phyloP scores from a whole-genome alignment of 2,888 invertebrate genomes.

The Tetropium fuscum region DNA sequence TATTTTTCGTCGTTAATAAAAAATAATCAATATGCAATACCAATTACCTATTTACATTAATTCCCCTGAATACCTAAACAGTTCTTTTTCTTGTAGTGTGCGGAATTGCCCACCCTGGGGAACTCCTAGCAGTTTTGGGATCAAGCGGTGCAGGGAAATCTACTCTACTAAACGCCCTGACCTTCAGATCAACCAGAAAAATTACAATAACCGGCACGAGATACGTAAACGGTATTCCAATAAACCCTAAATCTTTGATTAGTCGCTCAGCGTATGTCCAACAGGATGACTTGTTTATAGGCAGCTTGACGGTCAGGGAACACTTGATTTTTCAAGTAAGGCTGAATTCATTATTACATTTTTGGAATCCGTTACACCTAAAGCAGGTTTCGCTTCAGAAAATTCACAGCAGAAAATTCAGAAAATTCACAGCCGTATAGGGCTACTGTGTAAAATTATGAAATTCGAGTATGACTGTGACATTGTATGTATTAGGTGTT shows the following conservation, averaged over 20 bases:
- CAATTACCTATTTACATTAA: too few relatives aligned
- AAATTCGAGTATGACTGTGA: too few relatives aligned
- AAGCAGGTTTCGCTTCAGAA: not conserved
- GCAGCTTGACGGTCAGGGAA: conserved; percentile 89
- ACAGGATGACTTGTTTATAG: conserved; percentile 94
- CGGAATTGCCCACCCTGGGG: conserved; percentile 88
- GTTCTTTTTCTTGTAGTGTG: conserved; percentile 59
- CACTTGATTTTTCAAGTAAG: conserved; percentile 87
- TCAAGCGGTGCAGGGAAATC: conserved; percentile 96
- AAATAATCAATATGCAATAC: too few relatives aligned
- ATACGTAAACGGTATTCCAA: conserved; percentile 81
- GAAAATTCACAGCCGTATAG: too few relatives aligned
- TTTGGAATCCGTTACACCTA: too few relatives aligned
- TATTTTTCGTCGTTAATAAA: too few relatives aligned
- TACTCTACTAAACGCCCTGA: conserved; percentile 90
- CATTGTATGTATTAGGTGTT: too few relatives aligned
- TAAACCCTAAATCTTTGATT: conserved; percentile 77
- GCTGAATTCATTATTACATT: not conserved
- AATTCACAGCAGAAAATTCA: not conserved
- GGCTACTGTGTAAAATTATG: too few relatives aligned
- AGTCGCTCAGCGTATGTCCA: conserved; percentile 92
- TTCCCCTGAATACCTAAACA: too few relatives aligned
- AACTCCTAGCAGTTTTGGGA: conserved; percentile 89
- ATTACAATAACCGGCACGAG: conserved; percentile 73
- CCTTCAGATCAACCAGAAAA: conserved; percentile 80